A percentile compares a stretch with the other conserved stretches of the same genome.
Evolutionary conservation across 1,140 invertebrate genomes (phyloP).

Genomic region (Chrysomallon squamiferum): DNA sequence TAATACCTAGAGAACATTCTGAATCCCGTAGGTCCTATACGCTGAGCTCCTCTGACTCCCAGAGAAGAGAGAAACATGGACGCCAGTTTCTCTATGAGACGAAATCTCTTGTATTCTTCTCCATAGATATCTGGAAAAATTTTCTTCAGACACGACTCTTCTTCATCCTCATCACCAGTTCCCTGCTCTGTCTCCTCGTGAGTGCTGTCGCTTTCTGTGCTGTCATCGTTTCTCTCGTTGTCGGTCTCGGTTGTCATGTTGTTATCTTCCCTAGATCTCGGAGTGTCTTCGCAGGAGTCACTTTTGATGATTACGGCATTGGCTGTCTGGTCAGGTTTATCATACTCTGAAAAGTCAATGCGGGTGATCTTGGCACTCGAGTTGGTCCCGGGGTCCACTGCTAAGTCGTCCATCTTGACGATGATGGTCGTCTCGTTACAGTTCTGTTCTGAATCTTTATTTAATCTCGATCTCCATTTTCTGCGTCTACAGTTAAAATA

Average conservation of each 20-base stretch:
- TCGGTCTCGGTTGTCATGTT: background rate
- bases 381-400: background rate
- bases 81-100: slow-evolving; percentile 45
- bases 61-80: slow-evolving; percentile 49
- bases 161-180: slow-evolving; percentile 14
- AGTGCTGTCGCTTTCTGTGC: slow-evolving; percentile 10
- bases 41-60: slow-evolving; percentile 42
- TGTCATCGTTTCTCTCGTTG: background rate
- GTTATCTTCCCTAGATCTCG: background rate
- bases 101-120: slow-evolving; percentile 36
- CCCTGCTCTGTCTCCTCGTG: background rate
- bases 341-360: background rate
- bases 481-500: slow-evolving; percentile 23
- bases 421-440: background rate
- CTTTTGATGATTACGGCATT: background rate
- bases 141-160: slow-evolving; percentile 47
- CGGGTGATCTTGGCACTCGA: background rate
- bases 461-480: background rate
- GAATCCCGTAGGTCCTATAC: slow-evolving; percentile 56
- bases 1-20: slow-evolving; percentile 57
- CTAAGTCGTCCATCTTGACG: background rate
- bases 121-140: slow-evolving; percentile 49
- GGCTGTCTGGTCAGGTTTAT: background rate
- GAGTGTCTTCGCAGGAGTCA: no score
- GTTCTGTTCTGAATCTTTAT: background rate